Base-by-base conservation (phyloP, 2,113 vertebrate species). In the Cephalopholis sonnerati region DNA sequence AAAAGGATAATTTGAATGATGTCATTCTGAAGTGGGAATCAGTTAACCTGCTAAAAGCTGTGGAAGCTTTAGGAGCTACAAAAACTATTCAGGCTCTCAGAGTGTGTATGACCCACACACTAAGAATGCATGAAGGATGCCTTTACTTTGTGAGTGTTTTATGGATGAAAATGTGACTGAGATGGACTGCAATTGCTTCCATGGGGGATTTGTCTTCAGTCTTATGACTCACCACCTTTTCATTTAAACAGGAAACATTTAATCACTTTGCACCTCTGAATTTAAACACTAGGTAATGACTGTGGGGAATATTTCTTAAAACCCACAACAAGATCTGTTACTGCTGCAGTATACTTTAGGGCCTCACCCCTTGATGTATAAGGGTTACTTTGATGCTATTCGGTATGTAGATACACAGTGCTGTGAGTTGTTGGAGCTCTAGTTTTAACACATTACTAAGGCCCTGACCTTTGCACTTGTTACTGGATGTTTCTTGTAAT, bases 161-260 rank as follows among this genome's bases (percentile, higher is more conserved):
- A 83, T 70, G 75, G 77, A 82, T 85, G 67, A 79, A 81, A 87
- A 89, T 81, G 82, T 51, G 73, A 77, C 83, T 76, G 54, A 85
- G 83, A 87, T 77, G 67, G 66, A 41, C 68, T 89, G 80, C 83
- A 94, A 93, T 94, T 94, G 93, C 94, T 90, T 93, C 87, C 87
- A 58, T 65, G 72, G 84, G 87, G 83, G 71, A 68, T 84, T 81
- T 85, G 76, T 83, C 90, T 92, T 85, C 77, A 77, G 76, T 87
- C 81, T 72, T 85, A 69, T 86, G 82, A 85, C 70, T 84, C 89
- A 44, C 83, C 48, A 69, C 53, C 63, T 91, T 90, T 94, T 92
- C 92, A 94, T 94, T 92, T 89, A 83, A 83, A 74, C 71, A 77
- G 76, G 85, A 92, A 92, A 93, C 63, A 86, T 90, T 81, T 89